Percentiles rank a stretch among this genome's conserved stretches.
phyloP scores from a whole-genome alignment of 2,113 vertebrate genomes.

The Ceyx margarethae region DNA sequence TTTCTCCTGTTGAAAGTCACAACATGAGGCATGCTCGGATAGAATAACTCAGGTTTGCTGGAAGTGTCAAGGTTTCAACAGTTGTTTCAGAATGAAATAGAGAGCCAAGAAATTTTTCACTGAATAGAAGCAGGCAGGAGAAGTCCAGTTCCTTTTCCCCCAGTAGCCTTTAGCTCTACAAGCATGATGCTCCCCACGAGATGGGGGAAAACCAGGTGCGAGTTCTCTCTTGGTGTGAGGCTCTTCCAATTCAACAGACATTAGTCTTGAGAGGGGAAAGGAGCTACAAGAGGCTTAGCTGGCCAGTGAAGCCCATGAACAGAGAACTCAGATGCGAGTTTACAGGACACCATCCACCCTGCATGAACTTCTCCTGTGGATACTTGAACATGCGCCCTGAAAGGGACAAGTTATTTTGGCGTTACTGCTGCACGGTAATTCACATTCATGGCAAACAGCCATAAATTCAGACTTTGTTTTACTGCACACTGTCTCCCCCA shows the following conservation, averaged over 20 bases:
- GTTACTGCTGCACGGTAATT: background rate
- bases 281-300: background rate
- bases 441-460: background rate
- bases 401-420: background rate
- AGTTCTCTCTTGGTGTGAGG: rapidly evolving
- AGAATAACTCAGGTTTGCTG: background rate
- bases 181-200: rapidly evolving
- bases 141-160: background rate
- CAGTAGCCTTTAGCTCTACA: rapidly evolving
- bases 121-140: background rate
- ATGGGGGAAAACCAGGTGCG: background rate
- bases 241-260: background rate
- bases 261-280: background rate
- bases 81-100: background rate
- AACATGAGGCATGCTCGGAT: background rate
- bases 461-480: background rate
- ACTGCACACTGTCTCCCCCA: background rate
- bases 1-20: background rate
- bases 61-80: background rate
- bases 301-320: background rate
- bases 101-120: background rate
- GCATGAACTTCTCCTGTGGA: background rate
- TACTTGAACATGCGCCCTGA: rapidly evolving
- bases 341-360: background rate
- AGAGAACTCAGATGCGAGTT: background rate